phyloP scores from a whole-genome alignment of 2,797 vertebrate species.

The Miichthys miiuy region DNA sequence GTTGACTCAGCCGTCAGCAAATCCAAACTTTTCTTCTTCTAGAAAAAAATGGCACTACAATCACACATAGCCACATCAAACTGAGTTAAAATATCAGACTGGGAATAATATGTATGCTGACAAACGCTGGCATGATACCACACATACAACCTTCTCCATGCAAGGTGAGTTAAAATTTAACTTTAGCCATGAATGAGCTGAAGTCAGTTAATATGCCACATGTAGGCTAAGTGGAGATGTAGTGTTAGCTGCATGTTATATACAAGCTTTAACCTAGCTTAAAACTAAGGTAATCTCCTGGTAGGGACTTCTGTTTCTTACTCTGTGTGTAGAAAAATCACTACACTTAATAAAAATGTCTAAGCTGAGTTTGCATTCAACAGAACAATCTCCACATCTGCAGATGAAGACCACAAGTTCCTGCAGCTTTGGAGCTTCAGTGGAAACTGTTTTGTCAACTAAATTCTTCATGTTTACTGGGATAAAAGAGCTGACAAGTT shows the following conservation, averaged over 20 bases:
- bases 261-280: background rate
- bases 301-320: background rate
- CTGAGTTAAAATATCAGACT: background rate
- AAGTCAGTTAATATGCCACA: background rate
- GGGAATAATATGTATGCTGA: background rate
- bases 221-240: background rate
- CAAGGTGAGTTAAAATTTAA: constrained; percentile 27
- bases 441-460: background rate
- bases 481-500: background rate
- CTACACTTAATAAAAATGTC: background rate
- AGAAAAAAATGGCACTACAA: constrained; percentile 2
- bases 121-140: background rate
- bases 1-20: constrained; percentile 45
- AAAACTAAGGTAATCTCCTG: background rate
- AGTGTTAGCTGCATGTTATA: constrained; percentile 1
- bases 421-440: background rate
- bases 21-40: constrained; percentile 31
- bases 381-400: background rate
- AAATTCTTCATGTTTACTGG: background rate
- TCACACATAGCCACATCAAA: constrained; percentile 5
- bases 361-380: background rate
- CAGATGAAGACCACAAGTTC: background rate
- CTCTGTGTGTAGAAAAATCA: background rate
- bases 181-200: constrained; percentile 1
- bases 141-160: constrained; percentile 17